phyloP scores from a whole-genome alignment of 2,113 vertebrate genomes.

The Corvus hawaiiensis region DNA sequence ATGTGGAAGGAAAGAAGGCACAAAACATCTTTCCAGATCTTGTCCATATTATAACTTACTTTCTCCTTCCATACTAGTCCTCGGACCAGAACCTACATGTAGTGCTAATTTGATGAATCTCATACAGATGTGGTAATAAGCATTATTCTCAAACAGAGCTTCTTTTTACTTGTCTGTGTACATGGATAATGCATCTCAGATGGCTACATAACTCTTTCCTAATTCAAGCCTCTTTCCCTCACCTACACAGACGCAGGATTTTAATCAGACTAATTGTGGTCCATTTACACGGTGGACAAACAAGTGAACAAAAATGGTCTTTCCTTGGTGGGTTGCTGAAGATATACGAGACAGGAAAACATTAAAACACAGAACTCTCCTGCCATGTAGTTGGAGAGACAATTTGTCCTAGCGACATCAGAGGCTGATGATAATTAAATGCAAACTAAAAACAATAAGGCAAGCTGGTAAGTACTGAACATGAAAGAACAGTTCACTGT shows the following conservation, averaged over 20 bases:
- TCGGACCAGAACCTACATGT: not conserved
- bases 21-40: not conserved
- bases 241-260: not conserved
- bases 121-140: not conserved
- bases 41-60: not conserved
- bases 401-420: not conserved
- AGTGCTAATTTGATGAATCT: not conserved
- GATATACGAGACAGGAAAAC: not conserved
- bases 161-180: not conserved
- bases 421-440: not conserved
- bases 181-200: not conserved
- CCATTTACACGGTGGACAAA: not conserved
- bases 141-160: not conserved
- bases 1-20: not conserved
- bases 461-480: not conserved
- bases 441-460: not conserved
- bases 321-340: not conserved
- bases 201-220: not conserved
- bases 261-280: not conserved
- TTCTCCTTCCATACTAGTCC: not conserved
- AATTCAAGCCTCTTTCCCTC: not conserved
- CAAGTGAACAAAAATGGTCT: not conserved
- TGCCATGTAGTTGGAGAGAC: not conserved
- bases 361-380: not conserved
- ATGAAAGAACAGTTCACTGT: not conserved